Evolutionary conservation across 2,113 vertebrate genomes (phyloP).

Genomic region (Anhinga anhinga): DNA sequence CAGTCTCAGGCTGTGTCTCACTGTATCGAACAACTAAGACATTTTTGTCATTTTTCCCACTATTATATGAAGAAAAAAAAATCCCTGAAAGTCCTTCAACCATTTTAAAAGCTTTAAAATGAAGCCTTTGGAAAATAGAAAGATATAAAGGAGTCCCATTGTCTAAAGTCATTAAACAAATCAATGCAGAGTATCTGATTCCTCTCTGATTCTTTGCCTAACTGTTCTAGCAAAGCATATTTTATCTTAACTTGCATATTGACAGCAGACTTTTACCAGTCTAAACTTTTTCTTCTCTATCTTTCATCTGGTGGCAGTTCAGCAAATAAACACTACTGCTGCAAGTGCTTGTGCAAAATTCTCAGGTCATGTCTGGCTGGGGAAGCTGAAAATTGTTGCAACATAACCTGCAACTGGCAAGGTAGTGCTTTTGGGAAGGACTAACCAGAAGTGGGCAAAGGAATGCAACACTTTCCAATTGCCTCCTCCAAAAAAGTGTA

Average conservation of each 20-base stretch:
- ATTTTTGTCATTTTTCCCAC: not conserved
- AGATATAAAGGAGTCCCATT: not conserved
- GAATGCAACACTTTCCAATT: fast-evolving
- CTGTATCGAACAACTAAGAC: not conserved
- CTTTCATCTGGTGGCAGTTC: not conserved
- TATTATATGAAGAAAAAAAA: not conserved
- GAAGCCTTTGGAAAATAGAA: not conserved
- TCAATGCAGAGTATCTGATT: not conserved
- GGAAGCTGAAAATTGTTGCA: not conserved
- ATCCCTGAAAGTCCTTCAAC: not conserved
- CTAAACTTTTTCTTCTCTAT: not conserved
- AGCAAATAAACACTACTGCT: not conserved
- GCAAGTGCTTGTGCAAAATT: not conserved
- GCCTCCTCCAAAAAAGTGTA: not conserved
- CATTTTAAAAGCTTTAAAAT: not conserved
- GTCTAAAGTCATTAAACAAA: not conserved
- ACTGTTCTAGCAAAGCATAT: not conserved
- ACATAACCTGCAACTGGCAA: not conserved
- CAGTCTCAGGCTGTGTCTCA: not conserved
- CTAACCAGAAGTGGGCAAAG: not conserved
- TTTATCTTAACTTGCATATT: not conserved
- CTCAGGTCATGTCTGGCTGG: not conserved
- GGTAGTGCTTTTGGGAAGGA: not conserved
- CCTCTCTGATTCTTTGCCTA: not conserved
- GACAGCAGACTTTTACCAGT: not conserved